These are phyloP conservation scores for Dendrocincla tyrannina DNA, from an alignment of 2,797 vertebrate species.

Conservation along the genomic window DNA sequence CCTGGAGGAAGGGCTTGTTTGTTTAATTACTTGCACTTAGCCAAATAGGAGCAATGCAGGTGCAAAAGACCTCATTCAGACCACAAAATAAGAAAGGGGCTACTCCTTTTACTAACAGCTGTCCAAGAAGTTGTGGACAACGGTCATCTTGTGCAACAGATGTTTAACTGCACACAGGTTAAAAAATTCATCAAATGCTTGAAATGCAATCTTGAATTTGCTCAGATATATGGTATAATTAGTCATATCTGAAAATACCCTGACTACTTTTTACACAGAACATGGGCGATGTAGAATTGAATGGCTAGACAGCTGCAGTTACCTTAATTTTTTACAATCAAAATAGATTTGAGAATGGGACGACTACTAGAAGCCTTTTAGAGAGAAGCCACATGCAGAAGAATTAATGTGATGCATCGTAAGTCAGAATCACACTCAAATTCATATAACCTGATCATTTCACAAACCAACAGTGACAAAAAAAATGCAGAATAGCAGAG, in stretches of 20 bases:
- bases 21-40: background rate
- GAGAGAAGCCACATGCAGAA: background rate
- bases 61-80: background rate
- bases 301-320: background rate
- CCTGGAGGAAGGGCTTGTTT: background rate
- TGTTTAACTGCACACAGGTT: background rate
- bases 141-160: background rate
- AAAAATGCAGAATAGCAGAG: background rate
- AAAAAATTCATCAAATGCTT: background rate
- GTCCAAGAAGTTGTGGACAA: background rate
- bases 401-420: background rate
- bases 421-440: background rate
- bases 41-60: background rate
- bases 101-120: background rate
- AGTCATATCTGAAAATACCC: background rate
- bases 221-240: background rate
- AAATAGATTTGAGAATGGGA: background rate
- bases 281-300: background rate
- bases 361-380: background rate
- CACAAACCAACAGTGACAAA: background rate
- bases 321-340: background rate
- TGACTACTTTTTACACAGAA: background rate
- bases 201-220: background rate
- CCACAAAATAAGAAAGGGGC: background rate
- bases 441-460: background rate